phyloP scores from a whole-genome alignment of 2,113 vertebrate genomes.

The Melospiza melodia region DNA sequence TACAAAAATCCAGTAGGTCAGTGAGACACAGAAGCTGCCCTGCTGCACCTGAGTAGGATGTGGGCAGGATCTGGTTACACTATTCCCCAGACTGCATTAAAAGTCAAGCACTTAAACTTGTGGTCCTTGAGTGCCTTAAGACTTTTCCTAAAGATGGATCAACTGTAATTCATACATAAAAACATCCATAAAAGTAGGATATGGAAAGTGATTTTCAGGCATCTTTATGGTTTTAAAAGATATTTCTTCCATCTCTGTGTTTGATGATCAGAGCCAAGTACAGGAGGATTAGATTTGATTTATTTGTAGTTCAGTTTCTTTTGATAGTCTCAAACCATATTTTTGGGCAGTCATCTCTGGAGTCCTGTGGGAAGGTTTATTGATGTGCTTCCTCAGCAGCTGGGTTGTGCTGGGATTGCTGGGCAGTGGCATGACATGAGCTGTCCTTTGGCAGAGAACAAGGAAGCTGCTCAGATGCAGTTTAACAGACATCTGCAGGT shows the following conservation, averaged over 20 bases:
- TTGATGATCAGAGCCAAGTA: neutral
- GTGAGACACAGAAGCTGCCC: neutral
- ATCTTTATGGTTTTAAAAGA: neutral
- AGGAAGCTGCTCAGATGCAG: neutral
- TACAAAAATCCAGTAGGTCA: neutral
- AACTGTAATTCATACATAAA: neutral
- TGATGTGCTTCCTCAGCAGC: neutral
- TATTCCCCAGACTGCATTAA: neutral
- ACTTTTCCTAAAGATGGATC: neutral
- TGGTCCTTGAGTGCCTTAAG: neutral
- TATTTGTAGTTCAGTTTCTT: neutral
- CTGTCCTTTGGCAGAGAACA: neutral
- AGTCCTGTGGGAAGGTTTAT: neutral
- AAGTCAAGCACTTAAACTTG: neutral
- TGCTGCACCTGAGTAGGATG: neutral
- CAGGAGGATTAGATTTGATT: neutral
- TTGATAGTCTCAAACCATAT: neutral
- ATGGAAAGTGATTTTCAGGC: neutral
- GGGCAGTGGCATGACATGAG: fast-evolving
- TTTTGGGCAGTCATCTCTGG: neutral
- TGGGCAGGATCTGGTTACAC: neutral
- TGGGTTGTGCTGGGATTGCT: neutral
- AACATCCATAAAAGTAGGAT: neutral
- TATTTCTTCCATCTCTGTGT: neutral
- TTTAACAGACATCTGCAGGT: neutral